phyloP scores from a whole-genome alignment of 2,888 invertebrate genomes.

The Polydrusus tereticollis region DNA sequence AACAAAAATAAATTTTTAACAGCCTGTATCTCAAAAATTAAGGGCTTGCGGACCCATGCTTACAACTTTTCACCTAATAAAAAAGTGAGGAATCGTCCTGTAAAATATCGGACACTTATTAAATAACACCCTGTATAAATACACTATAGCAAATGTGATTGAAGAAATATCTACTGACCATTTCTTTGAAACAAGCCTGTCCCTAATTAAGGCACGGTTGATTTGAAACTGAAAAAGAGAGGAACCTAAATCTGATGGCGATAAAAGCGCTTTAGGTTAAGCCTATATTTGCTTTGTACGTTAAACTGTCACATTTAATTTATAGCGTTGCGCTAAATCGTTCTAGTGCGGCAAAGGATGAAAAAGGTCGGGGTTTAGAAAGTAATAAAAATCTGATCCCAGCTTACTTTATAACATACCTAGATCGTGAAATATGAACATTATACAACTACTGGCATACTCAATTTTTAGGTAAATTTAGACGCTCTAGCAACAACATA shows the following conservation, averaged over 20 bases:
- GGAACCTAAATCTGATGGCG: not conserved
- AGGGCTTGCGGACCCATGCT: no score
- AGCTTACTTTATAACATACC: not conserved
- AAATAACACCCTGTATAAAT: no score
- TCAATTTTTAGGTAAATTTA: no score
- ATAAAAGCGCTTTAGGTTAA: not conserved
- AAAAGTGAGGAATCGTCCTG: no score
- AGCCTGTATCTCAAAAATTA: no score
- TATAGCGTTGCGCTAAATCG: not conserved
- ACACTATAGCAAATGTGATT: no score
- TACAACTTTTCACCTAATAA: no score
- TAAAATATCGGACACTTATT: no score
- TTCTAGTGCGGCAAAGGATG: not conserved
- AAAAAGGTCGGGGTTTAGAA: not conserved
- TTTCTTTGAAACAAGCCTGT: not conserved
- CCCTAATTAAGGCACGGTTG: not conserved
- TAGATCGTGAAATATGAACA: no score
- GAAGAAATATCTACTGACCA: not conserved
- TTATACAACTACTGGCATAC: no score
- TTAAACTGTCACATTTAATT: not conserved
- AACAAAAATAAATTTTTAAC: no score
- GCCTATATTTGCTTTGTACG: conserved; percentile 2
- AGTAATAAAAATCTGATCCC: not conserved
- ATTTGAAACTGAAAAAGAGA: not conserved
- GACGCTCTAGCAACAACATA: no score